Evolutionary conservation across 2,797 vertebrate species (phyloP).

Genomic region (Tokudaia muenninki): DNA sequence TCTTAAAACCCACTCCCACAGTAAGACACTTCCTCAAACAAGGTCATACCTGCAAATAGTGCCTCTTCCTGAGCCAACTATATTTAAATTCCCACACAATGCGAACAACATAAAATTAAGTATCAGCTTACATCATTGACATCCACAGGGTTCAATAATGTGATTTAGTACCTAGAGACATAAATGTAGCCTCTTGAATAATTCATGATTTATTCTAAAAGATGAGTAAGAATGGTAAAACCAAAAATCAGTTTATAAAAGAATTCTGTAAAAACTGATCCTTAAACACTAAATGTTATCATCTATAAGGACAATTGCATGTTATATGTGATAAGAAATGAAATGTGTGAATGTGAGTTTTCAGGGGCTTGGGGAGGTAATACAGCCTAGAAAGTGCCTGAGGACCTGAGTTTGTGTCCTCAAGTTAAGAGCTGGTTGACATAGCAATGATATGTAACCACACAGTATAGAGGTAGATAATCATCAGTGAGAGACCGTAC

Average conservation of each 20-base stretch:
- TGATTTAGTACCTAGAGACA: neutral
- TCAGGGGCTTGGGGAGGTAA: neutral
- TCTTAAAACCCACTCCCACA: neutral
- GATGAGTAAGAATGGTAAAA: neutral
- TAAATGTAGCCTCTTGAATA: neutral
- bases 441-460: no score
- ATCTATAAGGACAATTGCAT: neutral
- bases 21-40: neutral
- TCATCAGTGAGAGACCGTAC: neutral
- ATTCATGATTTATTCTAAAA: slow-evolving; percentile 27
- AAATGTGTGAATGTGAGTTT: neutral
- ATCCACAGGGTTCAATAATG: neutral
- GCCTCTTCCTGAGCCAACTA: neutral
- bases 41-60: neutral
- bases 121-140: neutral
- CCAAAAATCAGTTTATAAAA: neutral
- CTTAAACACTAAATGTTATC: neutral
- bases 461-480: neutral
- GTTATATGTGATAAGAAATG: neutral
- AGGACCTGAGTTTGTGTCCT: neutral
- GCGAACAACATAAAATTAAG: slow-evolving; percentile 2
- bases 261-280: neutral
- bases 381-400: neutral
- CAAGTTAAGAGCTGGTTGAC: neutral
- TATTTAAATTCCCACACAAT: neutral